Base-by-base conservation (phyloP, 1,140 invertebrate species). In the Apis mellifera region DNA sequence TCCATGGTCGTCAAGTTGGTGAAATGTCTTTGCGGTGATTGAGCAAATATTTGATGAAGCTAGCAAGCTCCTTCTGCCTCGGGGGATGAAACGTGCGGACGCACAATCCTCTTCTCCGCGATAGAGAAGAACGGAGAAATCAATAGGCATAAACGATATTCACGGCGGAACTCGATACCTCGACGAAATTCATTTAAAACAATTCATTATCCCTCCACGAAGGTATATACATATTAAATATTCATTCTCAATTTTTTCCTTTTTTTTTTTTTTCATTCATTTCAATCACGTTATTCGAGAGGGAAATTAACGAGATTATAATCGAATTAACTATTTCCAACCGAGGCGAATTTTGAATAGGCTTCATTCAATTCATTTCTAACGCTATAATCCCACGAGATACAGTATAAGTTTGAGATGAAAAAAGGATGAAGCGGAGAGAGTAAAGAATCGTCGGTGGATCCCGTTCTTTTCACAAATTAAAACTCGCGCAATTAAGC, bases 11-110 rank as follows among this genome's bases (percentile, higher is more conserved):
- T 82, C 90, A 90, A 93, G 90, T 92, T 91, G 90, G 89, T 89
- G 87, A 90, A 93, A 93, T 92, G 92, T 93, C 92, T 93, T 93
- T 89, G 91, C 91, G 89, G 93, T 93, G 93, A 94, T 94, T 93
- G 92, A 89, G 91, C 93, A 94, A 94, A 94, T 94, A 94, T 94
- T 94, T 94, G 93, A 92, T 87, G 90, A 92, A 93, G 90, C 87
- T 86, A 85, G 84, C 84, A 89, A 90, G 86, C 86, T 32, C 83
- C 79, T 84, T 87, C 79, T 68, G 82, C 85, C 84, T 82, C 87
- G 68, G 74, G 86, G 86, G 83, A 88, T 60, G 79, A 78, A 88
- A 76, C 86, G 69, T 69, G 70, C 78, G 70, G 77, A 71, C 74
- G 71, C 70, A 75, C 78, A 82, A 88, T 87, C 68, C 74, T 73